Percentiles rank a stretch among this genome's conserved stretches.
These are phyloP conservation scores for Panulirus ornatus DNA, from an alignment of 1,140 invertebrate species.

Conservation along the genomic window DNA sequence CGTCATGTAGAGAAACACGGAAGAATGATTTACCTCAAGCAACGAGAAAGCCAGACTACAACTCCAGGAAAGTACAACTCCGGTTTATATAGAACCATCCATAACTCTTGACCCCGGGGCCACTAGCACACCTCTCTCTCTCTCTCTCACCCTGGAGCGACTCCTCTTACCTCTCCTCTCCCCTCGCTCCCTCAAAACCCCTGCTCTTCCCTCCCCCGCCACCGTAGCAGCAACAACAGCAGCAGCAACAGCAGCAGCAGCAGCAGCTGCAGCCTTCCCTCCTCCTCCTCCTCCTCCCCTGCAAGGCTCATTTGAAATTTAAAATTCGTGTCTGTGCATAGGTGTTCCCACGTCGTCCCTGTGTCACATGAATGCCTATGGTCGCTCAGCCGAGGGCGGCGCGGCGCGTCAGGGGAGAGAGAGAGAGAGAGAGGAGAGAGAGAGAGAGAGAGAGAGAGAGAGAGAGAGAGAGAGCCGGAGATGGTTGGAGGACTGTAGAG, in stretches of 20 bases:
- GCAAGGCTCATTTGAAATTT: not conserved
- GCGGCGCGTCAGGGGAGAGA: too few species aligned
- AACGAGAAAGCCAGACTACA: too few species aligned
- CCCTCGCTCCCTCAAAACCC: not conserved
- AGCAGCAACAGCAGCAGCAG: too few species aligned
- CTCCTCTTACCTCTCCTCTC: not conserved
- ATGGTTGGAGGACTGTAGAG: too few species aligned
- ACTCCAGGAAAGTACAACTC: too few species aligned
- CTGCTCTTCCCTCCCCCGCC: not conserved
- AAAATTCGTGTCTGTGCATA: not conserved
- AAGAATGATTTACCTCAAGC: too few species aligned
- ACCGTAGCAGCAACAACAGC: too few species aligned
- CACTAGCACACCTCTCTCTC: constrained; percentile 10
- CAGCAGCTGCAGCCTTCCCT: too few species aligned
- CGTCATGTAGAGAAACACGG: too few species aligned
- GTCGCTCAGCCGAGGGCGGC: not conserved
- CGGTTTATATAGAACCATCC: too few species aligned
- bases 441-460: constrained; percentile 10
- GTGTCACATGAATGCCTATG: not conserved
- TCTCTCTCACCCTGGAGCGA: not conserved
- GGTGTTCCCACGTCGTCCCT: not conserved
- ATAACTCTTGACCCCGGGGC: too few species aligned
- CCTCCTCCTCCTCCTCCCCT: not conserved
- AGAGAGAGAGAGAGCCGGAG: not conserved
- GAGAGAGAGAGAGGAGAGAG: not conserved